These are phyloP conservation scores for Phyto melanocephala DNA, from an alignment of 2,888 invertebrate species.

Conservation along the genomic window DNA sequence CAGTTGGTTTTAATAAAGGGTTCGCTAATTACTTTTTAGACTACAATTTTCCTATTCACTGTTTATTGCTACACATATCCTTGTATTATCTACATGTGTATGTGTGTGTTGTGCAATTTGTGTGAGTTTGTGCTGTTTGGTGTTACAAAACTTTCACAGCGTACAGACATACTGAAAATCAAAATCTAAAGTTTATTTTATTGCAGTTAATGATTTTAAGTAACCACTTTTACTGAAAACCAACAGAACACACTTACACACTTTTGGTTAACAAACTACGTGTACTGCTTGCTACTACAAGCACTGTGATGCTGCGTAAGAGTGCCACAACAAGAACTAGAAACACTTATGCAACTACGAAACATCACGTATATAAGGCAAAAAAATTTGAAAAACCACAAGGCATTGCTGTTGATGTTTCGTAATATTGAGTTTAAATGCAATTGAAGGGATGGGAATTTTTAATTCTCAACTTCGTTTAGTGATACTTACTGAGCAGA, in stretches of 20 bases:
- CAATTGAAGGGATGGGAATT: too few relatives aligned
- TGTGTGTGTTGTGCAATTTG: neutral
- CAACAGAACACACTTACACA: slow-evolving; percentile 5
- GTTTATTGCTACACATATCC: neutral
- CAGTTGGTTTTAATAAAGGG: too few relatives aligned
- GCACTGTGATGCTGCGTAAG: neutral
- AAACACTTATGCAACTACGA: neutral
- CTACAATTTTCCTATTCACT: neutral
- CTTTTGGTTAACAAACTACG: neutral
- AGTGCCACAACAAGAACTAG: neutral
- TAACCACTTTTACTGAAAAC: slow-evolving; percentile 50
- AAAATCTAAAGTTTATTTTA: slow-evolving; percentile 61
- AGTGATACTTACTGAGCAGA: too few relatives aligned
- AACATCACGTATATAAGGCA: neutral
- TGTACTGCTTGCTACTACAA: too few relatives aligned
- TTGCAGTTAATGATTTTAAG: slow-evolving; percentile 62
- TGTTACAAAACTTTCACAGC: neutral
- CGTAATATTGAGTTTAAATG: slow-evolving; percentile 8
- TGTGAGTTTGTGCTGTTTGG: neutral
- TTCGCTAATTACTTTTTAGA: too few relatives aligned
- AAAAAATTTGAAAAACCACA: slow-evolving; percentile 48
- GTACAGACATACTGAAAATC: slow-evolving; percentile 42
- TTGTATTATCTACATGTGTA: neutral
- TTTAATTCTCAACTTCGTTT: too few relatives aligned
- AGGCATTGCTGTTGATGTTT: slow-evolving; percentile 45